A percentile compares a stretch with the other conserved stretches of the same genome.
These are phyloP conservation scores for Melitaea athalia DNA, from an alignment of 2,888 invertebrate species.

Conservation along the genomic window DNA sequence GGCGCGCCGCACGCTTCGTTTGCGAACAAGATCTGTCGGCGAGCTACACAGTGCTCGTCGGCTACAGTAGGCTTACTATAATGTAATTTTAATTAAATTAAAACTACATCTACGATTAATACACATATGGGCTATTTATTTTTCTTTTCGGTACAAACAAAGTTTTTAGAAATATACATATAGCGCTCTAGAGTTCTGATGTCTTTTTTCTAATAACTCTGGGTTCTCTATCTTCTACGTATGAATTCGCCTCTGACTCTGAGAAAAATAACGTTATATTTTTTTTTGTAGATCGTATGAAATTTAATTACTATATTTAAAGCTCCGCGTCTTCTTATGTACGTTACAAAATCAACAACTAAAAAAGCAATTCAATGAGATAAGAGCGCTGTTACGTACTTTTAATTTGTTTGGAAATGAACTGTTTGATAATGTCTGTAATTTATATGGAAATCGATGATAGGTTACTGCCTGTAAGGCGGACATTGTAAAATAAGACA, in stretches of 20 bases:
- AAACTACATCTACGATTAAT: slow-evolving; percentile 14
- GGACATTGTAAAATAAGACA: slow-evolving; percentile 18
- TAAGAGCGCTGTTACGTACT: neutral
- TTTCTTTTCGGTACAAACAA: neutral
- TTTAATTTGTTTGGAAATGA: neutral
- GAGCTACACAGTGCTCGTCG: slow-evolving; percentile 40
- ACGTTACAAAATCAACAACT: neutral
- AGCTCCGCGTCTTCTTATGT: neutral
- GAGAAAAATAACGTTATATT: too few species aligned
- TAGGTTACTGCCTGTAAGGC: slow-evolving; percentile 18
- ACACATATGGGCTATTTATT: neutral
- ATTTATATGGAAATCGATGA: slow-evolving; percentile 26
- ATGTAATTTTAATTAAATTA: slow-evolving; percentile 36
- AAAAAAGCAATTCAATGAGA: neutral
- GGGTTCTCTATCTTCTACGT: too few species aligned
- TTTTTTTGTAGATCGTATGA: neutral
- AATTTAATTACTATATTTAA: neutral
- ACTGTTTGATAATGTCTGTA: neutral
- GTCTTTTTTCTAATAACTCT: too few species aligned
- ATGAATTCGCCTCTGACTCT: too few species aligned
- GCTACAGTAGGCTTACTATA: slow-evolving; percentile 32
- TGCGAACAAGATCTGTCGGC: slow-evolving; percentile 63
- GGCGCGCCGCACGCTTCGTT: slow-evolving; percentile 48
- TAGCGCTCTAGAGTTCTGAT: neutral
- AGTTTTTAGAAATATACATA: neutral